Base-by-base conservation (phyloP, 2,113 vertebrate species). In the Pteronura brasiliensis region DNA sequence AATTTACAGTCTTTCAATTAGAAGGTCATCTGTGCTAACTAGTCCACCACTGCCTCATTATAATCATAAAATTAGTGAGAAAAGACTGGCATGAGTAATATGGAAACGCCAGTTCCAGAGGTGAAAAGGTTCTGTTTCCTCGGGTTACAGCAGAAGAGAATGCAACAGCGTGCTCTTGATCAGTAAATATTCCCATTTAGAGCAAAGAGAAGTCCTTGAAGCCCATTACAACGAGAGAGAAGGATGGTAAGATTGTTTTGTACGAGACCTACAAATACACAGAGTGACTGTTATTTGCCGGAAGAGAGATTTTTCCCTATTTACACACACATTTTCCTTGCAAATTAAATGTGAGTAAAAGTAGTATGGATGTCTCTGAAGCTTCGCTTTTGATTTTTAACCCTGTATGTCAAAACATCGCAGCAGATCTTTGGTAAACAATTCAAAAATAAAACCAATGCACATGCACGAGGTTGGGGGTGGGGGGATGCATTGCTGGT, bases 1-100 rank as follows among this genome's bases (percentile, higher is more conserved):
- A 98, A 99, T 99, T 98, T 99, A 99, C 97, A 98, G 98, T 97
- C 98, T 99, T 99, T 99, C 99, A 99, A 99, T 99, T 99, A 99
- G 98, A 98, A 99, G 98, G 99, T 99, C 98, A 98, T 98, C 98
- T 97, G 97, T 97, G 97, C 98, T 99, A 99, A 99, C 97, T 98
- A 98, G 98, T 93, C 98, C 0, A 36, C 98, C 96, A 98, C 98
- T 98, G 98, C 98, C 98, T 99, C 98, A 98, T 99, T 99, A 99
- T 98, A 98, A 98, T 98, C 96, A 98, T 98, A 98, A 99, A 99
- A 99, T 98, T 98, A 99, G 98, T 63, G 96, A 98, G 98, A 96
- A 98, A 98, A 98, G 98, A 98, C 98, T 95, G 98, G 98, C 98
- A 98, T 98, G 97, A 98, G 95, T 98, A 98, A 98, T 98, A 97